phyloP scores from a whole-genome alignment of 2,797 vertebrate genomes.

The Eremophila alpestris region DNA sequence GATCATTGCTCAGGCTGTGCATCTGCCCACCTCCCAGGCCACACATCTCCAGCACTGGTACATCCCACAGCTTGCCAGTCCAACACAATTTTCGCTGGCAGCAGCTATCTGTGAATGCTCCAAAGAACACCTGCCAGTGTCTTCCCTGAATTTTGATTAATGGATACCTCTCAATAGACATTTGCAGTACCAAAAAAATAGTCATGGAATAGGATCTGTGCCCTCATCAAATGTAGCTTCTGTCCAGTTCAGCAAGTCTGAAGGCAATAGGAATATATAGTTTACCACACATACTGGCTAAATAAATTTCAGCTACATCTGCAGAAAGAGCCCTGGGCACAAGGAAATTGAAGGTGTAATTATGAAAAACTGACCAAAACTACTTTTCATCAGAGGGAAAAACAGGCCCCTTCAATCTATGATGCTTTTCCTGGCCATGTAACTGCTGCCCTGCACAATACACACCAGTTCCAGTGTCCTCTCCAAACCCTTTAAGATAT shows the following conservation, averaged over 20 bases:
- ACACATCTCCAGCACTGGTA: background rate
- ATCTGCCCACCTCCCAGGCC: slow-evolving; percentile 33
- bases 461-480: background rate
- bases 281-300: background rate
- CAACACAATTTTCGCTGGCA: background rate
- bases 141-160: slow-evolving; percentile 41
- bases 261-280: background rate
- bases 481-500: background rate
- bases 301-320: background rate
- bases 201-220: background rate
- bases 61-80: background rate
- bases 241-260: background rate
- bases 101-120: background rate
- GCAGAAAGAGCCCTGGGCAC: background rate
- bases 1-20: background rate
- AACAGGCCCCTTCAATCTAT: background rate
- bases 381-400: background rate
- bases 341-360: background rate
- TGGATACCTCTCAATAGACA: background rate
- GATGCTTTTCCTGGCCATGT: background rate
- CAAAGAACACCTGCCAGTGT: background rate
- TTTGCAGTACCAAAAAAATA: background rate
- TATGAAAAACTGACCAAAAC: background rate
- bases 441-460: background rate
- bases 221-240: background rate